phyloP scores from a whole-genome alignment of 2,888 invertebrate genomes.

The Orthonevra nobilis region DNA sequence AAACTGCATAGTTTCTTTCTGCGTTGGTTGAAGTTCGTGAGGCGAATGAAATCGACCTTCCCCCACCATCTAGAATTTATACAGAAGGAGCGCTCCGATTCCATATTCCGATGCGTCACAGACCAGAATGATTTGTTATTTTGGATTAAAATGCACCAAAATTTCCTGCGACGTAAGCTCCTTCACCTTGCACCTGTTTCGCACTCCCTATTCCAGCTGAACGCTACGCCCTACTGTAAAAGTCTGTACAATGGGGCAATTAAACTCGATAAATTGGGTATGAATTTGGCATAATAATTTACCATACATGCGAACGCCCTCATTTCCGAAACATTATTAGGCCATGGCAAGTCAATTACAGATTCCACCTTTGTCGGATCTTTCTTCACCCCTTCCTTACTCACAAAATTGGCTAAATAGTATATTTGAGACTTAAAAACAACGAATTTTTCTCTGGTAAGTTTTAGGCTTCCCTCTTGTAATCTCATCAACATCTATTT shows the following conservation, averaged over 20 bases:
- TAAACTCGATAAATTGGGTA: too few relatives aligned
- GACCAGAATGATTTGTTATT: background rate
- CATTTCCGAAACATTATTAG: background rate
- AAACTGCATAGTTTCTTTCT: slow-evolving; percentile 71
- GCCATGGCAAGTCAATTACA: background rate
- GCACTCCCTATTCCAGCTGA: background rate
- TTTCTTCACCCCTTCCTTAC: too few relatives aligned
- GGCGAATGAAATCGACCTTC: slow-evolving; percentile 34
- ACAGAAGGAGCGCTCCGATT: slow-evolving; percentile 30
- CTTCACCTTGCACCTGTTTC: too few relatives aligned
- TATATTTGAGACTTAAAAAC: background rate
- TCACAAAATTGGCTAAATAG: background rate
- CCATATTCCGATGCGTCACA: slow-evolving; percentile 9
- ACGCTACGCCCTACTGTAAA: background rate
- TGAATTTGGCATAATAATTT: too few relatives aligned
- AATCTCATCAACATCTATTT: background rate
- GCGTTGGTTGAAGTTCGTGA: slow-evolving; percentile 22
- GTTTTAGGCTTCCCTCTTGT: background rate
- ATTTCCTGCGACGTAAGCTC: background rate
- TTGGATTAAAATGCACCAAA: slow-evolving; percentile 1
- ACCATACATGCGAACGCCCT: too few relatives aligned
- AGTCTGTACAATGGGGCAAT: background rate
- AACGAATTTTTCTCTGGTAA: background rate
- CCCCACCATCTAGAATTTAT: slow-evolving; percentile 28
- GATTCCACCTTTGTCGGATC: background rate